phyloP scores from a whole-genome alignment of 2,797 vertebrate species.

The Stomatorhinus walkeri region DNA sequence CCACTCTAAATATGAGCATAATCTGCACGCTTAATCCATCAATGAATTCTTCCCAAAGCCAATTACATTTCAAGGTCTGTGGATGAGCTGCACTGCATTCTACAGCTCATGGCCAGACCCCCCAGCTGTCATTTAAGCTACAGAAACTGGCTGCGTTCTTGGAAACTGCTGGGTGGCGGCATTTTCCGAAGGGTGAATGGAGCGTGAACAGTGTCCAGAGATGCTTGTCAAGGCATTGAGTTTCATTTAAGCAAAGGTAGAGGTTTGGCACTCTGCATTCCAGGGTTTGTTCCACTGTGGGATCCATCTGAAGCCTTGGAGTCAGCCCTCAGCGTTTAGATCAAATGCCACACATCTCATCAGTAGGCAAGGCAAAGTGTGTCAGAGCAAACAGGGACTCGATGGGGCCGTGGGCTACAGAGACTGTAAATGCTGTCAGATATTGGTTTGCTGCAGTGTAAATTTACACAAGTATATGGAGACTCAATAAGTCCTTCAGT shows the following conservation, averaged over 20 bases:
- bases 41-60: background rate
- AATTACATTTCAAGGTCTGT: background rate
- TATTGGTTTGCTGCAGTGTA: conserved; percentile 1
- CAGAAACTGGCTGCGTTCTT: background rate
- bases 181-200: background rate
- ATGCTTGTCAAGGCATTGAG: background rate
- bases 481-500: background rate
- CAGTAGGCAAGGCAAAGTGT: background rate
- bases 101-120: background rate
- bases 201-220: background rate
- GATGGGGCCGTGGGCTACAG: background rate
- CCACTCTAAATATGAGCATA: background rate
- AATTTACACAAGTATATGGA: background rate
- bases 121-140: background rate
- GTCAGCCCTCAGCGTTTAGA: background rate
- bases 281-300: background rate
- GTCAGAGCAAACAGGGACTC: background rate
- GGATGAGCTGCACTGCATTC: background rate
- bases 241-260: background rate
- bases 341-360: background rate
- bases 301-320: background rate
- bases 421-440: conserved; percentile 5
- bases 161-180: background rate
- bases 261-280: background rate
- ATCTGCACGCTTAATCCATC: background rate